Evolutionary conservation across 1,140 invertebrate genomes (phyloP).

Genomic region (Calycopis cecrops): DNA sequence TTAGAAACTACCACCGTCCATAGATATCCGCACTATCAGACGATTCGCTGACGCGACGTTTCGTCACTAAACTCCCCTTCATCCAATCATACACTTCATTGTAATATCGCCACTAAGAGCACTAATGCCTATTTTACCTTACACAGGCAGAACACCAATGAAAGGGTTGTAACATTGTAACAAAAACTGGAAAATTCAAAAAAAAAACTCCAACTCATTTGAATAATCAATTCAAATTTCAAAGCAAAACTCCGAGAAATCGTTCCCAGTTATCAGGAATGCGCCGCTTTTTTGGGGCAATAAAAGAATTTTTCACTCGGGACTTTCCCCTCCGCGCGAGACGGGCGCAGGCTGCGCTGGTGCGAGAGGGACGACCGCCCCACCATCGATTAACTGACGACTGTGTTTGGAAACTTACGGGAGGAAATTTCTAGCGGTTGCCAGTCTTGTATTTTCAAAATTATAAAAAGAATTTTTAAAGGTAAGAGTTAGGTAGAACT

Average conservation of each 20-base stretch:
- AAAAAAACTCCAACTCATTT: background rate
- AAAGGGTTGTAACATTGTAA: too few relatives aligned
- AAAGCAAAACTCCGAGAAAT: slow-evolving; percentile 6
- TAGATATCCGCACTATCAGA: too few relatives aligned
- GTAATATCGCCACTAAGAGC: too few relatives aligned
- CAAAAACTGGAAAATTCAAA: background rate
- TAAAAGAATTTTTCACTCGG: slow-evolving; percentile 3
- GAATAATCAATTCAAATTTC: slow-evolving; percentile 10
- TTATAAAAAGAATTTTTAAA: too few relatives aligned
- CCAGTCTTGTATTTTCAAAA: too few relatives aligned
- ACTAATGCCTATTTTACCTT: too few relatives aligned
- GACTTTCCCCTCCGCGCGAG: slow-evolving; percentile 3
- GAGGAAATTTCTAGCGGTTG: background rate
- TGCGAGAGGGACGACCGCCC: background rate
- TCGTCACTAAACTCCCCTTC: too few relatives aligned
- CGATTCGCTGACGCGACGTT: too few relatives aligned
- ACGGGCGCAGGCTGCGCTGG: background rate
- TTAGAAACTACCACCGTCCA: too few relatives aligned
- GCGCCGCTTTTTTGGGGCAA: slow-evolving; percentile 5
- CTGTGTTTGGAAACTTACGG: slow-evolving; percentile 11
- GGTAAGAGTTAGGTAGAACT: too few relatives aligned
- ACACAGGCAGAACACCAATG: too few relatives aligned
- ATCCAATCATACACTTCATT: too few relatives aligned
- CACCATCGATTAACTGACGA: slow-evolving; percentile 17
- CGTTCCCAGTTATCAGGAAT: background rate